Base-by-base conservation (phyloP, 2,888 invertebrate species). In the Hydrotaea diabolus region DNA sequence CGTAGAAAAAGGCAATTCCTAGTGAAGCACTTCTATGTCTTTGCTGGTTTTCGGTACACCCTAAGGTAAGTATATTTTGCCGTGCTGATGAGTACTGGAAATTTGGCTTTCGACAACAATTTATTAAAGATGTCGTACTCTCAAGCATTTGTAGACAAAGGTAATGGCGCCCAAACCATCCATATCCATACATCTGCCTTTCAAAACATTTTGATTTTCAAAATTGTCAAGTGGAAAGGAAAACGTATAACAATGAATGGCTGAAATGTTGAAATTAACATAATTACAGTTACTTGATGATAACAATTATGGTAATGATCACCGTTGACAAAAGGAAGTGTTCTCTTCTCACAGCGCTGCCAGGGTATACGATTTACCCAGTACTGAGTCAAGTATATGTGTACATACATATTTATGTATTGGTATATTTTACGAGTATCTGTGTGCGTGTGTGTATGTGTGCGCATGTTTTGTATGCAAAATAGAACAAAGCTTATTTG, bases 291-390 rank as follows among this genome's bases (percentile, higher is more conserved):
- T 83, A 73, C 72, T 77, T 80, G 77, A 71, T 77, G 36, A 75
- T 75, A 83, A 80, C 77, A 83, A 83, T 83, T 80, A 80, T 83
- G 80, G 55, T 80, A 83, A 83, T 77, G 43, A 64, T 77, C 31
- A 19, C 49, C 17, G 72, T 39, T 76, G 15, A 31, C 19, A 43
- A 77, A 26, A 69, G 46, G 19, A 72, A 66, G 21, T 23, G 13
- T 8, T 62, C 15, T 36, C 43, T 8, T 62, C 31, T 55, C 0
- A 8, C 13, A 43, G 15, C 17, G 62, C 17, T 4, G n/a, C 36
- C 15, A 0, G 31, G n/a, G 0, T 31, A 17, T 62, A 53, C 53
- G 4, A 31, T 31, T 2, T 36, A 49, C 19, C 0, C 9, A 36
- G n/a, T n/a, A n/a, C 36, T 5, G 8, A 36, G 5, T 5, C 8